A percentile compares a stretch with the other conserved stretches of the same genome.
phyloP scores from a whole-genome alignment of 2,797 vertebrate species.

The Geotrypetes seraphini region DNA sequence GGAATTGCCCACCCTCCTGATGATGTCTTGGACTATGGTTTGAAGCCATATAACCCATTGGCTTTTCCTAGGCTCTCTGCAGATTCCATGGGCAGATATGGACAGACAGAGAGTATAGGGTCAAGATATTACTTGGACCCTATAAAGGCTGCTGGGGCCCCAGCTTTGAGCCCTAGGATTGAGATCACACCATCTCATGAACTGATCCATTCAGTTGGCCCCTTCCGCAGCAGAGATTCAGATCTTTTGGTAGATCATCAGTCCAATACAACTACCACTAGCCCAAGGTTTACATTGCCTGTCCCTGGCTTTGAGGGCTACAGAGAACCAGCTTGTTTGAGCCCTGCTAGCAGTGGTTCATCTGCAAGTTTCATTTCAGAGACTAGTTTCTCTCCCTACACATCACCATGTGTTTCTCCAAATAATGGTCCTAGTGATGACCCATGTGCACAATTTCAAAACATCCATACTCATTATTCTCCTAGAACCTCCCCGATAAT shows the following conservation, averaged over 20 bases:
- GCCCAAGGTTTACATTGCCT: constrained; percentile 83
- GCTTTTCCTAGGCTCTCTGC: constrained; percentile 56
- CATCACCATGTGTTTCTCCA: constrained; percentile 94
- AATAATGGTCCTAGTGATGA: constrained; percentile 82
- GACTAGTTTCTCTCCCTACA: constrained; percentile 87
- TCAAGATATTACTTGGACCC: constrained; percentile 69
- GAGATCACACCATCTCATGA: constrained; percentile 95
- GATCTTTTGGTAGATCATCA: constrained; percentile 70
- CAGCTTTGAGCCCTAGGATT: constrained; percentile 86
- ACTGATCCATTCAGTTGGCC: constrained; percentile 76
- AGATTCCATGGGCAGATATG: constrained; percentile 68
- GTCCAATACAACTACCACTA: constrained; percentile 57
- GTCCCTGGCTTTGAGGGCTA: constrained; percentile 88
- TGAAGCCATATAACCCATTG: constrained; percentile 72
- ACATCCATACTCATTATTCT: constrained; percentile 89
- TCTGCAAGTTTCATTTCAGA: constrained; percentile 98
- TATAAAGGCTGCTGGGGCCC: constrained; percentile 57
- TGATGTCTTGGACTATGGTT: constrained; percentile 69
- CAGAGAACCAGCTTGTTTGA: constrained; percentile 92
- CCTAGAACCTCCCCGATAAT: constrained; percentile 94
- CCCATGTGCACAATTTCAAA: constrained; percentile 89
- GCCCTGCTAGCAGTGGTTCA: constrained; percentile 95
- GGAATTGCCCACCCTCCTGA: constrained; percentile 73
- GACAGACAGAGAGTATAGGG: constrained; percentile 73
- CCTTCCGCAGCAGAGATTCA: constrained; percentile 63